Conservation (phyloP, 2,797 vertebrate species). For the Momotus momota region DNA sequence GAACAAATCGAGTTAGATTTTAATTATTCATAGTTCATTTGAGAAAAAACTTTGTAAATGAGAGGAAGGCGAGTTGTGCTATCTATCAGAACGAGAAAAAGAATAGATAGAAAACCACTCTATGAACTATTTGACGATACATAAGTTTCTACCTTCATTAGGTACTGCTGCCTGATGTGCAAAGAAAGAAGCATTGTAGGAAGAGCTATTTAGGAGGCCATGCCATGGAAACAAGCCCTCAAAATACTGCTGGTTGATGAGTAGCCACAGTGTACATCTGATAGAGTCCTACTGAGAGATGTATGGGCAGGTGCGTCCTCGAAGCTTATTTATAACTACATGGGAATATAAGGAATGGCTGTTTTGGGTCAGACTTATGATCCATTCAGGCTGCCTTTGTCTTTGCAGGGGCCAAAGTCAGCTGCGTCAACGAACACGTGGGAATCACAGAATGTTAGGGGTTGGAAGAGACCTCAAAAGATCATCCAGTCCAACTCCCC, state of each 20-base stretch:
- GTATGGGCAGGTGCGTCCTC: neutral
- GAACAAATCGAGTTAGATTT: conserved; percentile 80
- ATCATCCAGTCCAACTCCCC: too few species aligned
- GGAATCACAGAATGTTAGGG: neutral
- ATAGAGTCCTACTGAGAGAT: neutral
- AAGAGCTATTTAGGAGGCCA: neutral
- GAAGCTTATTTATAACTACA: neutral
- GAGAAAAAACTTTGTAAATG: conserved; percentile 82
- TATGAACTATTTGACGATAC: conserved; percentile 37
- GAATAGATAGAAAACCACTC: conserved; percentile 41
- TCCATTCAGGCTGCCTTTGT: neutral
- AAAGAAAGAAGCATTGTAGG: neutral
- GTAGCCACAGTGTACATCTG: neutral
- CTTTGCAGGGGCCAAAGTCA: neutral
- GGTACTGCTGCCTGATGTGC: neutral
- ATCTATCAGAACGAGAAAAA: conserved; percentile 64
- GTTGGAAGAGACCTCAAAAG: too few species aligned
- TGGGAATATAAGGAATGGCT: neutral
- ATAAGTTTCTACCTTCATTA: conserved; percentile 37
- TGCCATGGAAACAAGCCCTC: neutral
- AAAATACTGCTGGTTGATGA: neutral
- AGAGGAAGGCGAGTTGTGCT: conserved; percentile 70
- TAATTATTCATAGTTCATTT: conserved; percentile 85
- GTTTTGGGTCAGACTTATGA: neutral
- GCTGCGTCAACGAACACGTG: neutral